Conservation (phyloP, 35 echinoderm and acorn worm genomes). For the Ophioderma brevispina region DNA sequence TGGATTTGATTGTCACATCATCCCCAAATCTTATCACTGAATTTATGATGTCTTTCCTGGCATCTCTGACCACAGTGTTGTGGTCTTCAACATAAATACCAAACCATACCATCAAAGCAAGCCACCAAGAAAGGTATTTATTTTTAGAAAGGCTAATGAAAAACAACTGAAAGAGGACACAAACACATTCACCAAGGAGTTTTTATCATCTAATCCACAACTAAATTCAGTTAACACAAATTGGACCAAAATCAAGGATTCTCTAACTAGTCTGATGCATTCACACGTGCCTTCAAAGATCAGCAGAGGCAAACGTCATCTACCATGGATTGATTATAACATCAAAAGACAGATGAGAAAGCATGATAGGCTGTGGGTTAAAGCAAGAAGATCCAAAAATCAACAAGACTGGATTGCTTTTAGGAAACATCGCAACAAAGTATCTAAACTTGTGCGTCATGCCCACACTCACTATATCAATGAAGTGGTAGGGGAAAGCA, state of each 20-base stretch:
- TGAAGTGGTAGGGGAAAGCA: slow-evolving; percentile 19
- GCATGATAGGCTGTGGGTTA: slow-evolving; percentile 11
- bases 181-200: slow-evolving; percentile 21
- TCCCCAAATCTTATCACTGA: slow-evolving; percentile 8
- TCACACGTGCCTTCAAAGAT: slow-evolving; percentile 36
- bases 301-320: slow-evolving; percentile 18
- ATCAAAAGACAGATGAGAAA: slow-evolving; percentile 59
- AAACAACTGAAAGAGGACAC: background rate
- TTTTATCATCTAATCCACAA: slow-evolving; percentile 37
- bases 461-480: slow-evolving; percentile 26
- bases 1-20: slow-evolving; percentile 29
- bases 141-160: slow-evolving; percentile 20
- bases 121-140: slow-evolving; percentile 31
- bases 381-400: slow-evolving; percentile 5
- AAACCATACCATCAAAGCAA: slow-evolving; percentile 30
- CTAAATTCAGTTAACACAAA: slow-evolving; percentile 42
- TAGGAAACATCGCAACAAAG: background rate
- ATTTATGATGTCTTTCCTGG: slow-evolving; percentile 30
- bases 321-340: slow-evolving; percentile 19
- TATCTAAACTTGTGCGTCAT: background rate
- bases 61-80: slow-evolving; percentile 45
- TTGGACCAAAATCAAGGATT: slow-evolving; percentile 27
- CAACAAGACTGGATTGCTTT: background rate
- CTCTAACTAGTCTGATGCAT: background rate
- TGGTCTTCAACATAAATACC: slow-evolving; percentile 18